These are phyloP conservation scores for Chaetogeoica ovagalla DNA, from an alignment of 2,888 invertebrate species.

Conservation along the genomic window DNA sequence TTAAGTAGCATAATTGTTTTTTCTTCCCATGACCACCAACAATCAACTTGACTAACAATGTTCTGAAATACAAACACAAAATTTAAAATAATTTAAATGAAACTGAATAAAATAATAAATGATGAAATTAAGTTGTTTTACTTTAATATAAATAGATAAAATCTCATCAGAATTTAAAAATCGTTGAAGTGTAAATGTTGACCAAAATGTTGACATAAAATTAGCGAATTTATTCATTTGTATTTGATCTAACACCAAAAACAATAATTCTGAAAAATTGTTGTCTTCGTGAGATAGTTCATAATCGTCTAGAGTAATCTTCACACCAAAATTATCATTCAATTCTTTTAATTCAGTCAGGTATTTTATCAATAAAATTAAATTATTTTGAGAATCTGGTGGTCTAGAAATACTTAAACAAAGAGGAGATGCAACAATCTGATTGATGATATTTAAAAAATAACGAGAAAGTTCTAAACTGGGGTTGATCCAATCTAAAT, in stretches of 20 bases:
- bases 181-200: conserved; percentile 60
- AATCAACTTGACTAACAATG: conserved; percentile 49
- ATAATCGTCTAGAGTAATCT: conserved; percentile 38
- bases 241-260: conserved; percentile 54
- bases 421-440: conserved; percentile 43
- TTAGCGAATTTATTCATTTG: conserved; percentile 53
- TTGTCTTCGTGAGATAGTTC: conserved; percentile 38
- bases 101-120: neutral
- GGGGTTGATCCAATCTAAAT: conserved; percentile 41
- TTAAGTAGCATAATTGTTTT: conserved; percentile 32
- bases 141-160: conserved; percentile 61
- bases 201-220: conserved; percentile 55
- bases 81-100: neutral
- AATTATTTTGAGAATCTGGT: conserved; percentile 29
- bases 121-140: conserved; percentile 55
- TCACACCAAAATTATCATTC: conserved; percentile 43
- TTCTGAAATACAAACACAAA: conserved; percentile 30
- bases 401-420: conserved; percentile 43
- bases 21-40: conserved; percentile 52
- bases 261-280: conserved; percentile 50
- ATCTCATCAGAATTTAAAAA: conserved; percentile 60
- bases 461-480: conserved; percentile 40
- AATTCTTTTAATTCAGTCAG: conserved; percentile 46
- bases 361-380: conserved; percentile 42
- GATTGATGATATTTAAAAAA: conserved; percentile 37